These are phyloP conservation scores for Ptiloglossa arizonensis DNA, from an alignment of 1,140 invertebrate species.

Conservation along the genomic window DNA sequence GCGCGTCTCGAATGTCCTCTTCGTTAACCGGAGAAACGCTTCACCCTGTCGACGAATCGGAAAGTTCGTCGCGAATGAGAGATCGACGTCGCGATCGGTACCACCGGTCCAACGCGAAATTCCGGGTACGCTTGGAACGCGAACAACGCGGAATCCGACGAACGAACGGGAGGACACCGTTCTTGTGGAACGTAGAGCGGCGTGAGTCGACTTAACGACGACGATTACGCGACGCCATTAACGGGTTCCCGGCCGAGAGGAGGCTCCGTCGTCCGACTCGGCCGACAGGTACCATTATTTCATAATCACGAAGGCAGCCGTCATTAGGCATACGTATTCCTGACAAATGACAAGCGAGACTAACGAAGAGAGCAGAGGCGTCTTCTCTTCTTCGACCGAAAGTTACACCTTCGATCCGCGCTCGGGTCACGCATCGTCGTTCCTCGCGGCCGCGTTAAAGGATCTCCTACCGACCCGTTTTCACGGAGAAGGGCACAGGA, in stretches of 20 bases:
- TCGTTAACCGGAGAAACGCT: no score
- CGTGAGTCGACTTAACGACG: constrained; percentile 43
- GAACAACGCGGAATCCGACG: neutral
- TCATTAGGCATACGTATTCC: constrained; percentile 52
- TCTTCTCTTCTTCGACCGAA: constrained; percentile 21
- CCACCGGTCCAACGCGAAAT: no score
- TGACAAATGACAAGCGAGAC: constrained; percentile 55
- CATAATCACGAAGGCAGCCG: constrained; percentile 50
- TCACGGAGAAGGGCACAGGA: no score
- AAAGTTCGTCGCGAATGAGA: no score
- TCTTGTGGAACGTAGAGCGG: constrained; percentile 32
- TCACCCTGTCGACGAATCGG: no score
- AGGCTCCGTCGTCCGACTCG: constrained; percentile 22
- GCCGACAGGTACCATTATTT: constrained; percentile 57
- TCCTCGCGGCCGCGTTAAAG: constrained; percentile 39
- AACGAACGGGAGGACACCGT: constrained; percentile 6
- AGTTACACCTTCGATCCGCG: constrained; percentile 35
- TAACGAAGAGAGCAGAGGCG: constrained; percentile 27
- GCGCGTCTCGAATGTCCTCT: no score
- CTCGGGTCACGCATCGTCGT: constrained; percentile 14
- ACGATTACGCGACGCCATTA: constrained; percentile 57
- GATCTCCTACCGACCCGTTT: constrained; percentile 17
- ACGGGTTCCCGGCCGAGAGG: constrained; percentile 18
- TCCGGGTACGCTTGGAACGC: neutral
- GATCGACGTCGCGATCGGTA: no score